Percentiles rank a stretch among this genome's conserved stretches.
Conservation (phyloP, 2,888 invertebrate genomes). For the Noctua comes region DNA sequence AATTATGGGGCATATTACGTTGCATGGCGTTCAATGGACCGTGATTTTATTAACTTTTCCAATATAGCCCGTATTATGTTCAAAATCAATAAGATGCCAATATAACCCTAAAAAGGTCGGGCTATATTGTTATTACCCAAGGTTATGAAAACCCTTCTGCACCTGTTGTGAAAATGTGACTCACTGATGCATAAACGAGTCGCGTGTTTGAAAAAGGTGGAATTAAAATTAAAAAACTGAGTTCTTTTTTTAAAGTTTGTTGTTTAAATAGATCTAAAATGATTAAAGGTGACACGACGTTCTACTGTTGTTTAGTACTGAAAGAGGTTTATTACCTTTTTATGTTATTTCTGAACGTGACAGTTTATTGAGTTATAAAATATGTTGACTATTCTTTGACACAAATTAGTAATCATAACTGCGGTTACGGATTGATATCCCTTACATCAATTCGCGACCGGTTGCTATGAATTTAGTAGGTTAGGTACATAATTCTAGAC, state of each 20-base stretch:
- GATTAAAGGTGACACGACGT: slow-evolving; percentile 8
- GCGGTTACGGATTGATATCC: too few relatives aligned
- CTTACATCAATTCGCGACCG: too few relatives aligned
- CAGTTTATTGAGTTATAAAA: neutral
- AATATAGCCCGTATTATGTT: slow-evolving; percentile 32
- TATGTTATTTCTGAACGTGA: neutral
- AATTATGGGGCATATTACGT: slow-evolving; percentile 10
- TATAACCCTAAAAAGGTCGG: slow-evolving; percentile 47
- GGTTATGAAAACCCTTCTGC: slow-evolving; percentile 48
- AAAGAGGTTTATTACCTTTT: neutral
- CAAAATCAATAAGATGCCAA: slow-evolving; percentile 41
- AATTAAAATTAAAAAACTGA: neutral
- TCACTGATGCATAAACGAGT: slow-evolving; percentile 41
- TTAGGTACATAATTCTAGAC: neutral
- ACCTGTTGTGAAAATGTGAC: slow-evolving; percentile 42
- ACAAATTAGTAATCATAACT: neutral
- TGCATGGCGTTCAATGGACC: neutral
- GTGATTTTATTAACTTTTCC: slow-evolving; percentile 39
- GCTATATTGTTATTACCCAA: slow-evolving; percentile 27
- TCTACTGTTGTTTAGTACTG: neutral
- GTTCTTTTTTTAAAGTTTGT: neutral
- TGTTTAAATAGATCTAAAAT: slow-evolving; percentile 29
- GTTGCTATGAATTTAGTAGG: neutral
- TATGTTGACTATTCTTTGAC: neutral
- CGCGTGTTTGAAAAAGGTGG: slow-evolving; percentile 32